Evolutionary conservation across 2,113 vertebrate species (phyloP).

Genomic region (Clinocottus analis): DNA sequence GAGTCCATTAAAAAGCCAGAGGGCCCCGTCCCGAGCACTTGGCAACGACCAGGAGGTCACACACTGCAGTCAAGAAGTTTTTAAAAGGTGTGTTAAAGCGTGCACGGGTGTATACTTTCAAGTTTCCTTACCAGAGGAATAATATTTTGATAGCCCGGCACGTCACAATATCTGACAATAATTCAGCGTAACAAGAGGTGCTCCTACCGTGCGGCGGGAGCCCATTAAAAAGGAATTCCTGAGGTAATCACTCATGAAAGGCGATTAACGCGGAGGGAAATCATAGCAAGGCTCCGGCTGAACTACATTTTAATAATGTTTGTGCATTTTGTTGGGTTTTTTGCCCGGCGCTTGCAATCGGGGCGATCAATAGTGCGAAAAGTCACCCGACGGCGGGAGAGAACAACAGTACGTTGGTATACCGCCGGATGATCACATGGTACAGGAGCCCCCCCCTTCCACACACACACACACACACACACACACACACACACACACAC

Average conservation of each 20-base stretch:
- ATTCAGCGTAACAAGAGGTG: constrained; percentile 54
- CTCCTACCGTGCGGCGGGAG: constrained; percentile 46
- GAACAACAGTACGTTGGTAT: not conserved
- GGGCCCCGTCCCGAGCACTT: constrained; percentile 81
- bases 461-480: too few species aligned
- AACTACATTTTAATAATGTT: constrained; percentile 39
- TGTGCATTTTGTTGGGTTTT: constrained; percentile 31
- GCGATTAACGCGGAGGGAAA: constrained; percentile 43
- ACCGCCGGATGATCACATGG: constrained; percentile 7
- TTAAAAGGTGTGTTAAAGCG: constrained; percentile 37
- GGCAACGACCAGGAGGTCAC: constrained; percentile 72
- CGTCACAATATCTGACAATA: constrained; percentile 56
- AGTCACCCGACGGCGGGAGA: constrained; percentile 11
- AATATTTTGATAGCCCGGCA: constrained; percentile 64
- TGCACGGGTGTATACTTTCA: constrained; percentile 11
- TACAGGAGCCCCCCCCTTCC: constrained; percentile 6
- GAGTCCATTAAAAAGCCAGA: constrained; percentile 87
- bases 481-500: too few species aligned
- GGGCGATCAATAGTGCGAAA: constrained; percentile 17
- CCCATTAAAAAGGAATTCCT: constrained; percentile 56
- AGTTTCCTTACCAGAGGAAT: constrained; percentile 44
- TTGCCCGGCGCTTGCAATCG: not conserved
- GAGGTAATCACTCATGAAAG: constrained; percentile 69
- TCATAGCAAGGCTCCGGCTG: constrained; percentile 29
- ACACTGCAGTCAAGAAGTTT: constrained; percentile 69